These are phyloP conservation scores for Acheta domesticus DNA, from an alignment of 2,888 invertebrate species.

Conservation along the genomic window DNA sequence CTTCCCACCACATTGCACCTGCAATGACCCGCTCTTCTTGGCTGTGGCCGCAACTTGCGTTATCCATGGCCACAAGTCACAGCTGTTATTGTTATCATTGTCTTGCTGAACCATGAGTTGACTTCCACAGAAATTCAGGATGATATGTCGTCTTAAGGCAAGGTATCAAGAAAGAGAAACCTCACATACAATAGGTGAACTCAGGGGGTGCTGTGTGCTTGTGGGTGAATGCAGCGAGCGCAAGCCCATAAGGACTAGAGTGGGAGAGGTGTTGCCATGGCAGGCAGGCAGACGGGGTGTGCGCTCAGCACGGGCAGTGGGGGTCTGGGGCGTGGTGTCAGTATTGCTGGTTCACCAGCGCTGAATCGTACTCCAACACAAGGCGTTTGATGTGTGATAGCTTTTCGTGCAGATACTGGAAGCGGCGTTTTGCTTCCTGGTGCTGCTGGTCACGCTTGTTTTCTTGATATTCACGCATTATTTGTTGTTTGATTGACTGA, in stretches of 20 bases:
- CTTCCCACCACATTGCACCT: not conserved
- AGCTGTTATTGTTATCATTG: not conserved
- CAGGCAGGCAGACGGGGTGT: not conserved
- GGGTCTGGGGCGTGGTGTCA: constrained; percentile 31
- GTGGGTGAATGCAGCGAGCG: constrained; percentile 7
- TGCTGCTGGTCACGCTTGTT: constrained; percentile 73
- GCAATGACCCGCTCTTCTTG: constrained; percentile 4
- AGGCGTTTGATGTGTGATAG: constrained; percentile 88
- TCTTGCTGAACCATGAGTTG: not conserved
- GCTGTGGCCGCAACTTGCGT: constrained; percentile 1
- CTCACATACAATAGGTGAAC: not conserved
- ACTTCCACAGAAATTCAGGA: not conserved
- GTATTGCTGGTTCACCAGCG: constrained; percentile 30
- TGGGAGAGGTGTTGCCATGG: constrained; percentile 5
- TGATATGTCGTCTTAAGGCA: not conserved
- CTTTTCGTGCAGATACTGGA: constrained; percentile 87
- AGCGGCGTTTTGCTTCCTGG: constrained; percentile 72
- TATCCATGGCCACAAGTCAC: not conserved
- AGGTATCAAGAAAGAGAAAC: not conserved
- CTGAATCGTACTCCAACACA: constrained; percentile 75
- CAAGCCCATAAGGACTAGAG: constrained; percentile 8
- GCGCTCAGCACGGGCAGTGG: not conserved
- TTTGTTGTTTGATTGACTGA: constrained; percentile 78
- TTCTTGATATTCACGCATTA: constrained; percentile 77
- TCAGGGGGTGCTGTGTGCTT: not conserved